Evolutionary conservation across 2,797 vertebrate genomes (phyloP), one percentile per base, ranked within the genome.

Genomic region (Aratinga solstitialis): DNA sequence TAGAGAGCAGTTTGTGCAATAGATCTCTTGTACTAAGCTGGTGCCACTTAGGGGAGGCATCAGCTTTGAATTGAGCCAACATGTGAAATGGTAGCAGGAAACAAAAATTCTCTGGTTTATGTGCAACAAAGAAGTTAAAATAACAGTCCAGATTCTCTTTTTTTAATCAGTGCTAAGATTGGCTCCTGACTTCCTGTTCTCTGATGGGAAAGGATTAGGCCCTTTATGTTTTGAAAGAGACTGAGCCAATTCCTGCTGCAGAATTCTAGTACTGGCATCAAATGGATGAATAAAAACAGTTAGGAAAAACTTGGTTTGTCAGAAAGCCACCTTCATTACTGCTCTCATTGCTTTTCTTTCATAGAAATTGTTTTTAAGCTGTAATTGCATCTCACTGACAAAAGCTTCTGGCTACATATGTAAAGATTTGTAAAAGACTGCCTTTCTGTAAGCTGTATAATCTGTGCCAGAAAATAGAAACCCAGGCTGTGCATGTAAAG

Each of bases 381-480:
- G 29, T 94, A 96, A 95, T 86, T 92, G 71, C 36, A 73, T 71
- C 80, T 90, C 40, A 15, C 47, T 86, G 62, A 91, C 85, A 91
- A 89, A 96, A 91, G 91, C 89, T 88, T 56, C 95, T 96, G 95
- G 91, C 89, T 90, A 38, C 63, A 21, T 76, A 76, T 81, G 63
- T 88, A 94, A 92, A 90, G 95, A 84, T 75, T 91, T 81, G 65
- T 87, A 40, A 89, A 96, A 91, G 27, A 67, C 63, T 89, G 81
- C 67, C 51, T 90, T 86, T 94, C 90, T 92, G 62, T 84, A 58
- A 85, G 16, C 87, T 63, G 71, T 42, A 26, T 91, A 83, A 90
- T 96, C 83, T 90, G 85, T 86, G 93, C 89, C 91, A 91, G 87
- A 86, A 93, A 94, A 92, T 80, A 92, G 93, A 94, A 95, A 87